Conservation (phyloP, 2,888 invertebrate genomes). For the Atethmia centrago region DNA sequence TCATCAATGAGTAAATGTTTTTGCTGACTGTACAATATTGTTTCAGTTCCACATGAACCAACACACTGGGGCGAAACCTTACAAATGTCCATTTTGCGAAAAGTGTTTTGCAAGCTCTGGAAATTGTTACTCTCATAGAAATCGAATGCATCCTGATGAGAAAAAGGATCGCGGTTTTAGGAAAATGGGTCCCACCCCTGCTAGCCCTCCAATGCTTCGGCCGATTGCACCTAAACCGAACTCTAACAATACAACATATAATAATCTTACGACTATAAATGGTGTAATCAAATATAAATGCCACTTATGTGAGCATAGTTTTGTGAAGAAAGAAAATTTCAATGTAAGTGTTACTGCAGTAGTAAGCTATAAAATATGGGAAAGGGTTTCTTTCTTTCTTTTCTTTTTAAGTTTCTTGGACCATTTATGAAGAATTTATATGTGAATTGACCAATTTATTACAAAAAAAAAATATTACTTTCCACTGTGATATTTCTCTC, state of each 20-base stretch:
- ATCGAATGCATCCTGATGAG: constrained; percentile 93
- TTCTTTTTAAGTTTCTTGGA: too few species aligned
- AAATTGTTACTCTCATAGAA: constrained; percentile 93
- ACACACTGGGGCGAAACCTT: constrained; percentile 94
- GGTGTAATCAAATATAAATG: constrained; percentile 80
- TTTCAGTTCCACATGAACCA: constrained; percentile 93
- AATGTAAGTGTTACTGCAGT: constrained; percentile 73
- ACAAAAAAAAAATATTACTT: too few species aligned
- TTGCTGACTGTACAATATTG: constrained; percentile 15
- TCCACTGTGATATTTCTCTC: neutral
- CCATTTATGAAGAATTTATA: neutral
- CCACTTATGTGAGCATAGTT: constrained; percentile 79
- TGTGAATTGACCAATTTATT: neutral
- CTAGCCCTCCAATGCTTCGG: constrained; percentile 30
- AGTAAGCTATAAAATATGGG: neutral
- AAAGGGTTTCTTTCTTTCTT: too few species aligned
- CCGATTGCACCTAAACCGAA: constrained; percentile 51
- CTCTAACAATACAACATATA: constrained; percentile 40
- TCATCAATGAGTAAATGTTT: neutral
- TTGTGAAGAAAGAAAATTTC: constrained; percentile 81
- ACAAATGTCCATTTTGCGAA: constrained; percentile 93
- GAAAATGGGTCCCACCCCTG: constrained; percentile 15
- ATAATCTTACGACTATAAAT: constrained; percentile 68
- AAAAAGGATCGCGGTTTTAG: constrained; percentile 59
- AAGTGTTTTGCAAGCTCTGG: constrained; percentile 93